phyloP scores from a whole-genome alignment of 2,888 invertebrate species.

The Drosophila diplacantha region DNA sequence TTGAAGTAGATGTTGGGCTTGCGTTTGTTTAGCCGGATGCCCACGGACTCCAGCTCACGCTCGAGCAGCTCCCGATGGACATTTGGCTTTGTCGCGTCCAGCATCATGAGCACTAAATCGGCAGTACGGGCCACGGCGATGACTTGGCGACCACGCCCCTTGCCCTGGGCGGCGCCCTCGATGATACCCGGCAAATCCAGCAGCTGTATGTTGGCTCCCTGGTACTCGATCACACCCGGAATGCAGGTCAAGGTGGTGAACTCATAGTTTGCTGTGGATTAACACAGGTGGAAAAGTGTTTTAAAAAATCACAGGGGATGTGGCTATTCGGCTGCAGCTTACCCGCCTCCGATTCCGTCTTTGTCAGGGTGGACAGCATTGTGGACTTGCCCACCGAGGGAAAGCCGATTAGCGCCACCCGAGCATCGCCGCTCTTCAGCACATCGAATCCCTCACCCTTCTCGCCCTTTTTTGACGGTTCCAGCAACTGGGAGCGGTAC shows the following conservation, averaged over 20 bases:
- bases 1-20: conserved; percentile 99
- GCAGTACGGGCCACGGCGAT: conserved; percentile 99
- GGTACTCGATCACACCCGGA: conserved; percentile 98
- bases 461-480: conserved; percentile 95
- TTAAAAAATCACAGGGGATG: no score
- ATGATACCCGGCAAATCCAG: conserved; percentile 99
- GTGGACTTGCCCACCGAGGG: conserved; percentile 93
- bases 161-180: conserved; percentile 98
- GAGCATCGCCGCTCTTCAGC: conserved; percentile 98
- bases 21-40: conserved; percentile 95
- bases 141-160: conserved; percentile 94
- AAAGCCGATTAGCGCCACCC: conserved; percentile 98
- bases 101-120: conserved; percentile 98
- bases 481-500: conserved; percentile 94
- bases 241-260: conserved; percentile 99
- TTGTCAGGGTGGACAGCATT: conserved; percentile 94
- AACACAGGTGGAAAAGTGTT: not conserved
- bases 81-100: conserved; percentile 99
- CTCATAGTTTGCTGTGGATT: conserved; percentile 89
- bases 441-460: conserved; percentile 99
- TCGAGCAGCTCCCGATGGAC: conserved; percentile 95
- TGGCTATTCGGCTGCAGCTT: conserved; percentile 4
- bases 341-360: conserved; percentile 94
- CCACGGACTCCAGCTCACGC: conserved; percentile 97
- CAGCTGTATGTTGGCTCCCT: conserved; percentile 98